Percentiles rank a stretch among this genome's conserved stretches.
phyloP scores from a whole-genome alignment of 2,113 vertebrate genomes.

The Suncus etruscus region DNA sequence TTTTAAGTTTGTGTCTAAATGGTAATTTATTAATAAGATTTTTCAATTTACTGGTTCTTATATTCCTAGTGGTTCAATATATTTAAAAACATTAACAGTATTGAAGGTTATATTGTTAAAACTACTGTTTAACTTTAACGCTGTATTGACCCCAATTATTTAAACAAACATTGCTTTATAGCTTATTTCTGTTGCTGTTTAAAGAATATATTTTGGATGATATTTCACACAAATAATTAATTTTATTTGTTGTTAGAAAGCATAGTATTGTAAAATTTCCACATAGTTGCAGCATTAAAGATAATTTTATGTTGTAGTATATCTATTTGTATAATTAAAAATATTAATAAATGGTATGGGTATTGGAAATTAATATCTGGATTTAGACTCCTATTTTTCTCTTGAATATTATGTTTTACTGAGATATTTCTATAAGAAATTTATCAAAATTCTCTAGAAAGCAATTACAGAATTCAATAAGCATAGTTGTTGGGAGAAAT shows the following conservation, averaged over 20 bases:
- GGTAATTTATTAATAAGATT: neutral
- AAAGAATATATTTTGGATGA: neutral
- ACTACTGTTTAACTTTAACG: neutral
- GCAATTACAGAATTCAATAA: slow-evolving; percentile 51
- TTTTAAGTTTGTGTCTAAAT: neutral
- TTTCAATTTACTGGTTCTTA: neutral
- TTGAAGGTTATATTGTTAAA: slow-evolving; percentile 22
- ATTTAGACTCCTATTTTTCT: slow-evolving; percentile 51
- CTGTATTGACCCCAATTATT: neutral
- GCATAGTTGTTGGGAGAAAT: slow-evolving; percentile 47
- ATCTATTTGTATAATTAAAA: slow-evolving; percentile 1
- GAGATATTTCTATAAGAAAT: slow-evolving; percentile 12
- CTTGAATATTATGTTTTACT: slow-evolving; percentile 15
- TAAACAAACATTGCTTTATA: neutral
- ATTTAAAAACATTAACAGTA: neutral
- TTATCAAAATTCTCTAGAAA: slow-evolving; percentile 36
- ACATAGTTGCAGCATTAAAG: neutral
- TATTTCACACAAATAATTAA: neutral
- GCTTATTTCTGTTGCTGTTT: neutral
- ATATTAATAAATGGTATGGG: slow-evolving; percentile 1
- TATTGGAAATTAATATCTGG: slow-evolving; percentile 32
- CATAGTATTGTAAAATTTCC: neutral
- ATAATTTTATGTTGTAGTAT: neutral
- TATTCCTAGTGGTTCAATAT: neutral
- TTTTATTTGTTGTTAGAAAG: neutral